Evolutionary conservation across 1,140 invertebrate genomes (phyloP), one percentile per base, ranked within the genome.

Genomic region (Episyrphus balteatus): DNA sequence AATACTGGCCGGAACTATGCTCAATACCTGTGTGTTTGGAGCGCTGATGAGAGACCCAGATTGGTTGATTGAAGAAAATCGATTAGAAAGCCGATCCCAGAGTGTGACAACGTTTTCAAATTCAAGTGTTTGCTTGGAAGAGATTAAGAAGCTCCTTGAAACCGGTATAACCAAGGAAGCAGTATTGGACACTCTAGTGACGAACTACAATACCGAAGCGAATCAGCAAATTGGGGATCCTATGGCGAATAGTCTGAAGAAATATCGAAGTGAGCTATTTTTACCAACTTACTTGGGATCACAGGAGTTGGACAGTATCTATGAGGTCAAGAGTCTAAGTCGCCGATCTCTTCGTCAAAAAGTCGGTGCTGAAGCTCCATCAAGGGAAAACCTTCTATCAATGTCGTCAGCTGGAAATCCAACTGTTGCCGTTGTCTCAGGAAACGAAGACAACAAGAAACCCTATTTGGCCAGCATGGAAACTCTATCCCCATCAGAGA

Each of bases 21-120:
- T 94, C 13, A 89, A 92, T 64, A 80, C 94, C 58, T 88, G 86
- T 62, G 85, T 92, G 3, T 94, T 88, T 59, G 92, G 90, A 0
- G 79, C 83, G 18, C 72, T 92, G 0, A 92, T 92, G 87, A 72
- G 85, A 44, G 88, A 92, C 66, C 82, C 89, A 0, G 86, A 84
- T 49, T 85, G 83, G 83, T 75, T 79, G 73, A 76, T 78, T 19
- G 58, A 75, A 44, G 80, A 85, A 67, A 61, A 75, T 64, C 59
- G 62, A 0, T 43, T 68, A 17, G 65, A 68, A 46, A 67, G 64
- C 42, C 61, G 65, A 12, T 67, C 65, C 9, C 65, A 68, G 50
- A 68, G 65, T 52, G 62, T 65, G 0, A 68, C 65, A 39, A 68
- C 65, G 18, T 68, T 68, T 40, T 68, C 65, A 8, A 68, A 67